phyloP scores from a whole-genome alignment of 2,113 vertebrate species.

The Peromyscus californicus region DNA sequence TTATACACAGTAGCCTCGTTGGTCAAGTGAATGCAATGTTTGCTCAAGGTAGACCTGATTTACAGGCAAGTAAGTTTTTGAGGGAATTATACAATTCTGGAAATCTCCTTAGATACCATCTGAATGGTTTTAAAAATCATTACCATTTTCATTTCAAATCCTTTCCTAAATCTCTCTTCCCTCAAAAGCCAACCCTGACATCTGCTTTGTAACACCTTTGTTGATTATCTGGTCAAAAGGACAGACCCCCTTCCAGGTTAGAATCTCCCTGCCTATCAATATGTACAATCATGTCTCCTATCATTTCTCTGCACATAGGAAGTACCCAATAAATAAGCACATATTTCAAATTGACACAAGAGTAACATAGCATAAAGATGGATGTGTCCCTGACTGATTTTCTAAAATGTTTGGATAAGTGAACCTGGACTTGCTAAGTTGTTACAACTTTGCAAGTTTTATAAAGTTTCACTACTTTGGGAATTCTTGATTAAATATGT shows the following conservation, averaged over 20 bases:
- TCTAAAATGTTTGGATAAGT: constrained; percentile 29
- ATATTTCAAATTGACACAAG: not conserved
- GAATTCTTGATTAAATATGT: not conserved
- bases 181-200: not conserved
- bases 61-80: constrained; percentile 8
- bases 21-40: constrained; percentile 19
- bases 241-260: not conserved
- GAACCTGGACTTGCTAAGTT: not conserved
- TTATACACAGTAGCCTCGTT: constrained; percentile 10
- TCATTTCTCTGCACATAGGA: not conserved
- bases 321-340: not conserved
- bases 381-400: not conserved
- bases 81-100: constrained; percentile 1
- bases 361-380: not conserved
- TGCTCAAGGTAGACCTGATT: constrained; percentile 61
- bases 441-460: not conserved
- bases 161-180: constrained; percentile 5
- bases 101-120: constrained; percentile 33
- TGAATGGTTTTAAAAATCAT: constrained; percentile 22
- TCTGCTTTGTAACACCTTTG: not conserved
- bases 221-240: not conserved
- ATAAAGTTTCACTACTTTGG: not conserved
- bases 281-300: not conserved
- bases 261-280: not conserved
- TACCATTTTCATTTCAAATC: constrained; percentile 20